Evolutionary conservation across 2,888 invertebrate species (phyloP).

Genomic region (Polylopha cassiicola): DNA sequence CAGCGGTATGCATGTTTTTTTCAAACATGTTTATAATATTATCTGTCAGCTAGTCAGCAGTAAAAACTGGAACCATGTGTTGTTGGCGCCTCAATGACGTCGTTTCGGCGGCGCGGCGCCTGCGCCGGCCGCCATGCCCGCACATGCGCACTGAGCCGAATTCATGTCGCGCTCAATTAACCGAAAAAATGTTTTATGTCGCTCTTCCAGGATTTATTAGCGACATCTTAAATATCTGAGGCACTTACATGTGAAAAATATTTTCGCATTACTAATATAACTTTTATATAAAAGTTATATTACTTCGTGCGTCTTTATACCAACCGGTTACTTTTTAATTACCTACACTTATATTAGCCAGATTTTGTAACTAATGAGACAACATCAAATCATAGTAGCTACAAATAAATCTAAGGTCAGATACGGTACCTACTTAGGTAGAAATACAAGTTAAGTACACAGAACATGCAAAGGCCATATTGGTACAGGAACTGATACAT

Average conservation of each 20-base stretch:
- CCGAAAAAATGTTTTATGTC: constrained; percentile 30
- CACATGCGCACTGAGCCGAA: constrained; percentile 33
- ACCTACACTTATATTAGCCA: too few relatives aligned
- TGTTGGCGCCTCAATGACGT: constrained; percentile 44
- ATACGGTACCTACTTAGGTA: too few relatives aligned
- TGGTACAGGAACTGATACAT: constrained; percentile 19
- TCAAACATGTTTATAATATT: constrained; percentile 43
- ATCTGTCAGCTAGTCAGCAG: constrained; percentile 40
- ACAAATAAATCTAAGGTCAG: too few relatives aligned
- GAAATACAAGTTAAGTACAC: not conserved
- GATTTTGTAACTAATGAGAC: too few relatives aligned
- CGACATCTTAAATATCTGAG: constrained; percentile 11
- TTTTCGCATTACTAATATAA: constrained; percentile 3
- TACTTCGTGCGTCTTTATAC: too few relatives aligned
- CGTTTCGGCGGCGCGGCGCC: constrained; percentile 31
- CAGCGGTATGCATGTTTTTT: constrained; percentile 43
- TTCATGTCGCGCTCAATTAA: constrained; percentile 26
- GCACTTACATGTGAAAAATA: constrained; percentile 8
- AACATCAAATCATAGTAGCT: too few relatives aligned
- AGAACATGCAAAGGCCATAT: constrained; percentile 15
- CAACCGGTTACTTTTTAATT: too few relatives aligned
- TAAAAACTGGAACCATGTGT: constrained; percentile 48
- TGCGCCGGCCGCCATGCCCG: constrained; percentile 32
- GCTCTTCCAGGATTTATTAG: constrained; percentile 21
- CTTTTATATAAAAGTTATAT: too few relatives aligned